Conservation (phyloP, 2,113 vertebrate genomes). For the Tupaia chinensis region DNA sequence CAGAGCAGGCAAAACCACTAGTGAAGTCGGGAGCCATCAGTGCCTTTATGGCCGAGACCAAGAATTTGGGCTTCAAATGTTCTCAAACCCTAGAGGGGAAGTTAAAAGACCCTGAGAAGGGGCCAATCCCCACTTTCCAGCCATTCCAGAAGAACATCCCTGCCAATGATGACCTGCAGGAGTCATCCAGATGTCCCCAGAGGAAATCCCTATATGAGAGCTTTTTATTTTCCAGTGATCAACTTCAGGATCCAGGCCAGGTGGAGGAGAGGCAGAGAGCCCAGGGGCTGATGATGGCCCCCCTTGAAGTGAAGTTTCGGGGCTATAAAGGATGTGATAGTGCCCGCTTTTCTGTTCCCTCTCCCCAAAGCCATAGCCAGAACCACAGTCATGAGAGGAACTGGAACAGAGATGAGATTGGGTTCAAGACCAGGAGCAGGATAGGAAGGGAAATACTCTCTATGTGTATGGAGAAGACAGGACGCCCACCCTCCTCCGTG, state of each 20-base stretch:
- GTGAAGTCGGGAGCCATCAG: no score
- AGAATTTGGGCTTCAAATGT: constrained; percentile 96
- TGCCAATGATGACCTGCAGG: constrained; percentile 92
- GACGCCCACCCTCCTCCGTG: constrained; percentile 90
- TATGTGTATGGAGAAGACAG: constrained; percentile 94
- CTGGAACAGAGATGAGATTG: constrained; percentile 83
- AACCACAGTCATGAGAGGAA: constrained; percentile 85
- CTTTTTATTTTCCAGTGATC: constrained; percentile 92
- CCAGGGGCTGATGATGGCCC: constrained; percentile 82
- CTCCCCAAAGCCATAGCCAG: constrained; percentile 79
- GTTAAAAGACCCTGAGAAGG: constrained; percentile 96
- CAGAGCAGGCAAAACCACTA: no score
- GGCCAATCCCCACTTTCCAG: constrained; percentile 92
- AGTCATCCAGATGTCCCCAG: constrained; percentile 92
- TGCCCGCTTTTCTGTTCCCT: constrained; percentile 71
- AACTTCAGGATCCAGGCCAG: constrained; percentile 87
- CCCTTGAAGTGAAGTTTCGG: constrained; percentile 68
- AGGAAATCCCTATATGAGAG: constrained; percentile 95
- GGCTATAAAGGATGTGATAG: constrained; percentile 73
- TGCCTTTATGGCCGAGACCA: constrained; percentile 95
- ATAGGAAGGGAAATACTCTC: constrained; percentile 94
- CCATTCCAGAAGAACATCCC: constrained; percentile 95
- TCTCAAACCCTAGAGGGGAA: constrained; percentile 95
- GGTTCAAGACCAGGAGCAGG: constrained; percentile 77
- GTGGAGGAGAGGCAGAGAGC: constrained; percentile 80